phyloP scores from a whole-genome alignment of 2,113 vertebrate genomes.

The Pelvicachromis taeniatus region DNA sequence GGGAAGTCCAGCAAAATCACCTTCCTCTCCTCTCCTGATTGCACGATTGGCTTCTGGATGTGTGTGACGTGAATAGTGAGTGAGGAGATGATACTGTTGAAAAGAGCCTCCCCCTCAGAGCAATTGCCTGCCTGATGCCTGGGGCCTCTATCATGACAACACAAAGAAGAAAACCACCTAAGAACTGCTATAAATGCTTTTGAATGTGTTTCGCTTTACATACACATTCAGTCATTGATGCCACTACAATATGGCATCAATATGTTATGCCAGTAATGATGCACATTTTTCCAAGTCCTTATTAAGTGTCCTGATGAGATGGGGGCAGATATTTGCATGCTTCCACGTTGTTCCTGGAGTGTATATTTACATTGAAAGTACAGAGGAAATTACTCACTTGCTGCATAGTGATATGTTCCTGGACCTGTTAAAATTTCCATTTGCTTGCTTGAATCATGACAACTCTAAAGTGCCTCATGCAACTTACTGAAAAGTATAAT shows the following conservation, averaged over 20 bases:
- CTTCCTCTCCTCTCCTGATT: slow-evolving; percentile 26
- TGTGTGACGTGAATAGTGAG: slow-evolving; percentile 34
- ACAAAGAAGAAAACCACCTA: background rate
- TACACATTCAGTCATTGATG: background rate
- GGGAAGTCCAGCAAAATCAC: slow-evolving; percentile 21
- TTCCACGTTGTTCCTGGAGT: background rate
- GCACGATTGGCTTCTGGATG: slow-evolving; percentile 7
- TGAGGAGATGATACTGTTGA: background rate
- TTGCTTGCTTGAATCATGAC: background rate
- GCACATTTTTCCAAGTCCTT: background rate
- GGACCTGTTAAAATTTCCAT: background rate
- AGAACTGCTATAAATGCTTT: background rate
- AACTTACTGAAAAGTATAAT: background rate
- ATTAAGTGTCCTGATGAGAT: background rate
- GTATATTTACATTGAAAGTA: background rate
- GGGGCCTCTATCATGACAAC: background rate
- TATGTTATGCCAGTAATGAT: background rate
- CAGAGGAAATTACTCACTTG: background rate
- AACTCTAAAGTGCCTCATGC: background rate
- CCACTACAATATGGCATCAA: background rate
- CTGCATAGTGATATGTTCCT: background rate
- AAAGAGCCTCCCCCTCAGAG: background rate
- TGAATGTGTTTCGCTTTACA: background rate
- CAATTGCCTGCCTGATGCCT: background rate
- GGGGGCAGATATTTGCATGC: background rate